Percentiles rank a stretch among this genome's conserved stretches.
These are phyloP conservation scores for Aphelinus certus DNA, from an alignment of 1,140 invertebrate genomes.

Conservation along the genomic window DNA sequence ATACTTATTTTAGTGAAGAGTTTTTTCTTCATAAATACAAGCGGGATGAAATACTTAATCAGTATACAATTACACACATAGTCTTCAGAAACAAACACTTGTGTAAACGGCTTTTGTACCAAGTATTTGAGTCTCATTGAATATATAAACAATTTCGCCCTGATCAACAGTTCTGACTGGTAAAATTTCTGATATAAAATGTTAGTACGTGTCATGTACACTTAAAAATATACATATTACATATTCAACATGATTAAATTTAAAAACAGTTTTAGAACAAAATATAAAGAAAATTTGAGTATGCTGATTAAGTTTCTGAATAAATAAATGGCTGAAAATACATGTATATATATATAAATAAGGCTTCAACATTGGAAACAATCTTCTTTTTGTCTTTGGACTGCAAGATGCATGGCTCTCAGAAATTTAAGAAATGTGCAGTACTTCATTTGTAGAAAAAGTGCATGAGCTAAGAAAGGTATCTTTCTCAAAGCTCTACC, in stretches of 20 bases:
- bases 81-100: too few relatives aligned
- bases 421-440: slow-evolving; percentile 49
- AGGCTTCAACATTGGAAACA: slow-evolving; percentile 11
- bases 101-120: too few relatives aligned
- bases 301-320: not conserved
- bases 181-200: too few relatives aligned
- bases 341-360: not conserved
- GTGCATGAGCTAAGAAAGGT: slow-evolving; percentile 83
- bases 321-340: not conserved
- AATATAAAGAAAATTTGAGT: not conserved
- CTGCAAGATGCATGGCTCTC: slow-evolving; percentile 54
- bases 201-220: too few relatives aligned
- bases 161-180: too few relatives aligned
- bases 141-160: too few relatives aligned
- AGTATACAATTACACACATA: not conserved
- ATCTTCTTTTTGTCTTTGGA: slow-evolving; percentile 50
- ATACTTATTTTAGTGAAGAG: not conserved
- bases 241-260: too few relatives aligned
- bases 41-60: not conserved
- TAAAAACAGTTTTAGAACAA: too few relatives aligned
- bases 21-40: not conserved
- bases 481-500: slow-evolving; percentile 87
- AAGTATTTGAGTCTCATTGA: too few relatives aligned
- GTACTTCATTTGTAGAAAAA: slow-evolving; percentile 53
- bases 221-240: too few relatives aligned